phyloP scores from a whole-genome alignment of 2,888 invertebrate species.

The Scelioninae gen. 1 region DNA sequence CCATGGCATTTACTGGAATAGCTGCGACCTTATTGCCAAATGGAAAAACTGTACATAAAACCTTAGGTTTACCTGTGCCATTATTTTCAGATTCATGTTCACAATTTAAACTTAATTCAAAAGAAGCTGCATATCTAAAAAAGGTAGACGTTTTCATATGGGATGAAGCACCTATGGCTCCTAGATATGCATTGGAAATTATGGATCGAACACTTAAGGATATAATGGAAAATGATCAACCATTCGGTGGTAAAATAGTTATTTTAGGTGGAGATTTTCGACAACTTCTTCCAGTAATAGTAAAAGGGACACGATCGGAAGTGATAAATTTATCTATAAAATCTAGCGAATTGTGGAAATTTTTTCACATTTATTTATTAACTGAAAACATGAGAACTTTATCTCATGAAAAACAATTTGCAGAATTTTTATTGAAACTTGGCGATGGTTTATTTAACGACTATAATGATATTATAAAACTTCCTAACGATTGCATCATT shows the following conservation, averaged over 20 bases:
- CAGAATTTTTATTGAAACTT: constrained; percentile 56
- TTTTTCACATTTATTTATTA: constrained; percentile 66
- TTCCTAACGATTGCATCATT: constrained; percentile 58
- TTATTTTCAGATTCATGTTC: constrained; percentile 60
- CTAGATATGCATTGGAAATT: constrained; percentile 37
- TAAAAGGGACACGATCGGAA: constrained; percentile 52
- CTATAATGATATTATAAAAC: constrained; percentile 50
- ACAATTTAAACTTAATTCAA: constrained; percentile 66
- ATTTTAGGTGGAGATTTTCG: constrained; percentile 53
- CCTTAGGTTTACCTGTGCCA: constrained; percentile 63
- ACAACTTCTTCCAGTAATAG: constrained; percentile 56
- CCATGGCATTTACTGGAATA: constrained; percentile 73
- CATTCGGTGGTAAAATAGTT: constrained; percentile 72
- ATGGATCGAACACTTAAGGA: constrained; percentile 71
- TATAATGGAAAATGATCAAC: constrained; percentile 71
- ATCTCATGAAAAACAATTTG: constrained; percentile 30
- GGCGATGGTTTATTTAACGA: constrained; percentile 70
- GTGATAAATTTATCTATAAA: constrained; percentile 72
- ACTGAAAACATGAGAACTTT: constrained; percentile 69
- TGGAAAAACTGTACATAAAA: constrained; percentile 69
- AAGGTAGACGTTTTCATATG: constrained; percentile 45
- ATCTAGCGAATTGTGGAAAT: constrained; percentile 66
- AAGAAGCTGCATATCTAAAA: constrained; percentile 65
- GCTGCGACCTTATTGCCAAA: constrained; percentile 60
- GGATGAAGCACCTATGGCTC: constrained; percentile 38